Evolutionary conservation across 2,797 vertebrate species (phyloP).

Genomic region (Phaenicophaeus curvirostris): DNA sequence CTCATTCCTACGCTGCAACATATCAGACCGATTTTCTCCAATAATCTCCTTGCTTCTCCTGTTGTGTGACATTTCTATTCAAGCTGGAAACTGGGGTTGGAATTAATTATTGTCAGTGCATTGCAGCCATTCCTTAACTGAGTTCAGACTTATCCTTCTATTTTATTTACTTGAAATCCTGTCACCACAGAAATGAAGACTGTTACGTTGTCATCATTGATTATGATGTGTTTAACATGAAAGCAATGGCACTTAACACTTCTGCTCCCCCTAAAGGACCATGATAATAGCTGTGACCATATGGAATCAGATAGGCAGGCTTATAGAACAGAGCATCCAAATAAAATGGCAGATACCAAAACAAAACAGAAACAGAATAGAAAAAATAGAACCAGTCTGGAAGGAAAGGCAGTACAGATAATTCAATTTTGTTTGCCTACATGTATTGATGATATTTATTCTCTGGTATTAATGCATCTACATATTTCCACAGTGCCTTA

Average conservation of each 20-base stretch:
- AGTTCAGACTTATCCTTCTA: background rate
- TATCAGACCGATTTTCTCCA: background rate
- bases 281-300: background rate
- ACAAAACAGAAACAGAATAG: background rate
- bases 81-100: background rate
- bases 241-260: background rate
- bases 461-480: background rate
- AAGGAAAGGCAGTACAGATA: background rate
- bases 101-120: background rate
- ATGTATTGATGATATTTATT: background rate
- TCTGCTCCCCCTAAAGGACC: background rate
- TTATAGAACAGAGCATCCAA: background rate
- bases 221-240: background rate
- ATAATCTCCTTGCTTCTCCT: background rate
- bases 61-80: background rate
- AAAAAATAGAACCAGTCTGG: background rate
- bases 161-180: background rate
- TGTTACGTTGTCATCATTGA: background rate
- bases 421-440: background rate
- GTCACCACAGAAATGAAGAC: background rate
- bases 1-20: rapidly evolving
- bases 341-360: background rate
- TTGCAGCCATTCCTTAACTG: background rate
- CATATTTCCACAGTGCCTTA: background rate
- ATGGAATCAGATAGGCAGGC: background rate